Evolutionary conservation across 2,888 invertebrate genomes (phyloP).

Genomic region (Cantharis rustica): DNA sequence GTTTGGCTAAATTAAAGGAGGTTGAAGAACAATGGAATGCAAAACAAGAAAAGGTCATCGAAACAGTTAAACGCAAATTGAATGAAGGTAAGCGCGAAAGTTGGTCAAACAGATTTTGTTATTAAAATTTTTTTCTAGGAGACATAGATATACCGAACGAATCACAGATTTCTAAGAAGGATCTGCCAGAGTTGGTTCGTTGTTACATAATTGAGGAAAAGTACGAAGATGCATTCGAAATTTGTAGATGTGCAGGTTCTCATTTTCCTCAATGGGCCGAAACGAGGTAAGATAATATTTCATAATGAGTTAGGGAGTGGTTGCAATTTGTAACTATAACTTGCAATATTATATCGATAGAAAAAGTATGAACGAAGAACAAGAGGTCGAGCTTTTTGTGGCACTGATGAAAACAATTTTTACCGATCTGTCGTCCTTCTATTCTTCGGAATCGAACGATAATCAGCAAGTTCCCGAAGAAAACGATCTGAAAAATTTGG

Average conservation of each 20-base stretch:
- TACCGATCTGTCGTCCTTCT: slow-evolving; percentile 28
- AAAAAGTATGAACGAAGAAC: slow-evolving; percentile 28
- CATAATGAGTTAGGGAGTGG: too few relatives aligned
- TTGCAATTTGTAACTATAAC: not conserved
- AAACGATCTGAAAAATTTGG: slow-evolving; percentile 54
- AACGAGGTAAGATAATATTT: slow-evolving; percentile 20
- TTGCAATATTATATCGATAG: slow-evolving; percentile 25
- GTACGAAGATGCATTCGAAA: slow-evolving; percentile 59
- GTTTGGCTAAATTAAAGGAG: slow-evolving; percentile 54
- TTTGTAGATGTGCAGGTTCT: slow-evolving; percentile 30
- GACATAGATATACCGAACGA: not conserved
- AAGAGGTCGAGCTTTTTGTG: slow-evolving; percentile 37
- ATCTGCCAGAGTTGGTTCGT: slow-evolving; percentile 47
- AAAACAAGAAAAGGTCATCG: slow-evolving; percentile 60
- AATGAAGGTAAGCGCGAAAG: slow-evolving; percentile 10
- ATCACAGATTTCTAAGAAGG: slow-evolving; percentile 16
- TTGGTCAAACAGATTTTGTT: not conserved
- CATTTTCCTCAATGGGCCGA: slow-evolving; percentile 23
- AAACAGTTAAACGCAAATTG: slow-evolving; percentile 58
- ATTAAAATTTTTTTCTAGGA: not conserved
- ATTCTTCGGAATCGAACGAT: slow-evolving; percentile 38
- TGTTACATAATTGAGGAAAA: slow-evolving; percentile 57
- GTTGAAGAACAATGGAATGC: slow-evolving; percentile 58
- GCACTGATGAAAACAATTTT: slow-evolving; percentile 38
- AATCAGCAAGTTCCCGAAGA: slow-evolving; percentile 43